These are phyloP conservation scores for Luffia ferchaultella DNA, from an alignment of 2,888 invertebrate species.

Conservation along the genomic window DNA sequence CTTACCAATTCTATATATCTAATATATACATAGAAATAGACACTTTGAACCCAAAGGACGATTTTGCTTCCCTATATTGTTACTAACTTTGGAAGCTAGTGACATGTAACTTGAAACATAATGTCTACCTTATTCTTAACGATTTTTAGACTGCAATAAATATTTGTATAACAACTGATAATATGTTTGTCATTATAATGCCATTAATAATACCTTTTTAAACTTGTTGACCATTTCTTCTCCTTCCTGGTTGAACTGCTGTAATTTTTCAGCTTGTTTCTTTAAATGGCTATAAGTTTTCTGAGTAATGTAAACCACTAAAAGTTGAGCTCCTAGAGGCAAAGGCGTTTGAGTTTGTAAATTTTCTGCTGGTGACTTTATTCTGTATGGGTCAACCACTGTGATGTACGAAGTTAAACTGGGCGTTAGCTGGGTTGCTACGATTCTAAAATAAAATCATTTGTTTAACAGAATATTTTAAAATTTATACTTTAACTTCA, in stretches of 20 bases:
- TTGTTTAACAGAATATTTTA: not conserved
- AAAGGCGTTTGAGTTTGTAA: conserved; percentile 73
- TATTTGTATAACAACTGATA: not conserved
- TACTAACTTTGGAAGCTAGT: no score
- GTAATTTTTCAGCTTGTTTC: conserved; percentile 34
- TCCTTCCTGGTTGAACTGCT: conserved; percentile 44
- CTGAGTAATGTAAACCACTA: conserved; percentile 77
- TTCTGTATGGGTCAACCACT: conserved; percentile 83
- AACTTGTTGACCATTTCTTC: conserved; percentile 49
- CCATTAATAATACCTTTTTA: conserved; percentile 33
- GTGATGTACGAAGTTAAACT: conserved; percentile 81
- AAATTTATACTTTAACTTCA: no score
- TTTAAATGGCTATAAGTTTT: conserved; percentile 66
- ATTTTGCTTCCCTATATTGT: no score
- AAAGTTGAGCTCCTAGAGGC: conserved; percentile 82
- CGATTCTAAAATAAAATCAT: conserved; percentile 67
- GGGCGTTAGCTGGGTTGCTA: conserved; percentile 79
- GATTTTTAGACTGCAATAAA: not conserved
- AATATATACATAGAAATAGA: no score
- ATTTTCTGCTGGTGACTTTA: conserved; percentile 82
- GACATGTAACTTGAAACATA: not conserved
- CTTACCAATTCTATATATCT: no score
- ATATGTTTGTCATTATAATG: not conserved
- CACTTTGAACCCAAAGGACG: no score
- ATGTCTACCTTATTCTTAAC: not conserved